These are phyloP conservation scores for Dicentrarchus labrax DNA, from an alignment of 2,113 vertebrate genomes.

Conservation along the genomic window DNA sequence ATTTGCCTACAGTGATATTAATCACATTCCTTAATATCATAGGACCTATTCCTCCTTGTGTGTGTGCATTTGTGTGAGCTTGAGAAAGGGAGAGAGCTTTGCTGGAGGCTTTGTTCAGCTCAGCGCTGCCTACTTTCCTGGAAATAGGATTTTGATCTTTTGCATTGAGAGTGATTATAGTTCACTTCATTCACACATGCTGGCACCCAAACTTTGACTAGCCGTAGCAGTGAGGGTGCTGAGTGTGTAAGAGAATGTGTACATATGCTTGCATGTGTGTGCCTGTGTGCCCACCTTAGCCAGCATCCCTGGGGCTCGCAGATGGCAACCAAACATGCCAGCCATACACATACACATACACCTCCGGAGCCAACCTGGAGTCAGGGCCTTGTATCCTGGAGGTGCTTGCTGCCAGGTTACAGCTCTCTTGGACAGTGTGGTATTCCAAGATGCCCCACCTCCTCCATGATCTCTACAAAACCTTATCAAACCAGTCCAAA, in stretches of 20 bases:
- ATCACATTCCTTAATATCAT: slow-evolving; percentile 58
- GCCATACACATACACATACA: slow-evolving; percentile 20
- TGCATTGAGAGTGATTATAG: slow-evolving; percentile 65
- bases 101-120: slow-evolving; percentile 62
- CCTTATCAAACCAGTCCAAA: slow-evolving; percentile 35
- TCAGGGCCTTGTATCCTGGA: slow-evolving; percentile 72
- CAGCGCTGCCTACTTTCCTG: slow-evolving; percentile 55
- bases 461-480: slow-evolving; percentile 56
- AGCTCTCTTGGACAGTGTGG: slow-evolving; percentile 48
- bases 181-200: slow-evolving; percentile 56
- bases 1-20: slow-evolving; percentile 54
- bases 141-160: slow-evolving; percentile 77
- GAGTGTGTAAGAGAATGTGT: slow-evolving; percentile 41
- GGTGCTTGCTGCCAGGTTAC: slow-evolving; percentile 69
- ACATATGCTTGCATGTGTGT: slow-evolving; percentile 41
- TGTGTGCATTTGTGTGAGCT: not conserved
- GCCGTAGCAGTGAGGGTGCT: slow-evolving; percentile 18
- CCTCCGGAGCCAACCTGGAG: slow-evolving; percentile 68
- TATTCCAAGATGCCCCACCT: slow-evolving; percentile 55
- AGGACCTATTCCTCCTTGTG: not conserved
- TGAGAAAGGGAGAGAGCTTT: slow-evolving; percentile 18
- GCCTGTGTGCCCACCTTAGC: slow-evolving; percentile 53
- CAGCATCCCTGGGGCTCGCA: slow-evolving; percentile 76
- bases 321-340: slow-evolving; percentile 81
- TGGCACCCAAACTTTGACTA: slow-evolving; percentile 55